These are phyloP conservation scores for Hippopotamyrus pictus DNA, from an alignment of 2,797 vertebrate genomes.

Conservation along the genomic window DNA sequence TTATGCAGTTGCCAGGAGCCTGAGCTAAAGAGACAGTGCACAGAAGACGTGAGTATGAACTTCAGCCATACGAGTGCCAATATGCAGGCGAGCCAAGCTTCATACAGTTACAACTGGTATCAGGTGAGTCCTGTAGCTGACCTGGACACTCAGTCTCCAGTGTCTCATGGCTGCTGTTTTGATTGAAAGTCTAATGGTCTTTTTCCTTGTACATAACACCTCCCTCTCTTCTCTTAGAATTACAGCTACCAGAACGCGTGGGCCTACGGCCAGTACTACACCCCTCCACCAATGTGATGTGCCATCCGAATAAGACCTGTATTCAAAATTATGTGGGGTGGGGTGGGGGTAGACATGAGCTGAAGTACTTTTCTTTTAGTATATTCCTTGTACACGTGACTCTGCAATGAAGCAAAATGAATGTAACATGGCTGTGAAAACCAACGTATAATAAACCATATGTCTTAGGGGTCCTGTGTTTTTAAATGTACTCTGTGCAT, in stretches of 20 bases:
- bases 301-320: background rate
- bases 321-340: background rate
- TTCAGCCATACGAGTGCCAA: background rate
- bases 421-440: background rate
- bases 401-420: background rate
- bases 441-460: background rate
- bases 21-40: background rate
- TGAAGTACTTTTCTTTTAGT: background rate
- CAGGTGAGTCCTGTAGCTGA: background rate
- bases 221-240: background rate
- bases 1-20: background rate
- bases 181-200: background rate
- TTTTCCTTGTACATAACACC: background rate
- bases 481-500: background rate
- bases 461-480: background rate
- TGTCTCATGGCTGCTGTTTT: background rate
- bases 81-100: background rate
- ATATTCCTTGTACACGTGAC: background rate
- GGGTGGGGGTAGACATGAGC: too few species aligned
- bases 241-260: background rate
- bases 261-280: background rate
- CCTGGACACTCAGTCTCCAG: background rate
- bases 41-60: background rate
- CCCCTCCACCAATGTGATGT: background rate
- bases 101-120: background rate